phyloP scores from a whole-genome alignment of 2,797 vertebrate genomes.

The Galagoides demidoff region DNA sequence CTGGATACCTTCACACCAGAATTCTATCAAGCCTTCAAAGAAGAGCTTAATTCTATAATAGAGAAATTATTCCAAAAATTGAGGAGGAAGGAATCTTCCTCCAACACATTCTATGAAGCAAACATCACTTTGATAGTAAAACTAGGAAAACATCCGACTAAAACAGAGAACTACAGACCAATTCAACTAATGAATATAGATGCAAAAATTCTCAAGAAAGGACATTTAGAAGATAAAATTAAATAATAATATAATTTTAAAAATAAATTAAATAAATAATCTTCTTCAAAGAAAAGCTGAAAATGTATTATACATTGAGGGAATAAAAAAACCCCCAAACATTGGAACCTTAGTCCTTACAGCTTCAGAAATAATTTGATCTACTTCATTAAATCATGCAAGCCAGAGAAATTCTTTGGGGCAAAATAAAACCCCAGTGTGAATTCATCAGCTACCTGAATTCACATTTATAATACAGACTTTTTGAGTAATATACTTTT shows the following conservation, averaged over 20 bases:
- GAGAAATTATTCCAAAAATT: no score
- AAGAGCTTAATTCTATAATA: no score
- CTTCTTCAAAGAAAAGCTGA: neutral
- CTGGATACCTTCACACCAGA: no score
- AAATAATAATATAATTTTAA: slow-evolving; percentile 28
- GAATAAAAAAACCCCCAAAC: neutral
- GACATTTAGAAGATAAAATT: neutral
- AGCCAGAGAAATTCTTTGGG: slow-evolving; percentile 7
- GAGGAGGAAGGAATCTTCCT: no score
- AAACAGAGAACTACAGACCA: no score
- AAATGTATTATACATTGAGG: neutral
- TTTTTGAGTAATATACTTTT: slow-evolving; percentile 61
- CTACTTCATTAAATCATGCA: slow-evolving; percentile 40
- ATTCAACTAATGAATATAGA: no score
- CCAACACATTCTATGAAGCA: no score
- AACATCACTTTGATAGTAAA: no score
- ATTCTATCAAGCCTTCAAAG: no score
- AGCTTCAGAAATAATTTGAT: slow-evolving; percentile 14
- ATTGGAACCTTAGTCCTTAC: neutral
- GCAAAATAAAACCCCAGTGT: slow-evolving; percentile 30
- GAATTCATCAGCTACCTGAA: slow-evolving; percentile 50
- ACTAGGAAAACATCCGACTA: no score
- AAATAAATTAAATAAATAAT: neutral
- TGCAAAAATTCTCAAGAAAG: neutral
- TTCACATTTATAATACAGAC: slow-evolving; percentile 71